These are phyloP conservation scores for Lophotis ruficrista DNA, from an alignment of 2,113 vertebrate species.

Conservation along the genomic window DNA sequence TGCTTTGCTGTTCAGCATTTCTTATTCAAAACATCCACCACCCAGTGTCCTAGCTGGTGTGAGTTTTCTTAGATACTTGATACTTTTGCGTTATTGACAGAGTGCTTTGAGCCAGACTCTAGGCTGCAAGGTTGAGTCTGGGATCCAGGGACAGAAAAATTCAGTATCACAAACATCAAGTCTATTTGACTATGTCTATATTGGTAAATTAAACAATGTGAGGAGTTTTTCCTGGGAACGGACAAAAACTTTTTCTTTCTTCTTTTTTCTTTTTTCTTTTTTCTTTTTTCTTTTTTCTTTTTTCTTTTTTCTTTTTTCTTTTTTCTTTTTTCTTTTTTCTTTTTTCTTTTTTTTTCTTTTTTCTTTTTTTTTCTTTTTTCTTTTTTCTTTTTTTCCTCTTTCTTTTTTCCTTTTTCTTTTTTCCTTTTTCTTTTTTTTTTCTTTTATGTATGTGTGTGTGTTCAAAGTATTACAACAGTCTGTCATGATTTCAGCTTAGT, in stretches of 20 bases:
- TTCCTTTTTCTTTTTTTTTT: not conserved
- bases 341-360: no score
- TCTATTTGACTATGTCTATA: not conserved
- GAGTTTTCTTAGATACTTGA: not conserved
- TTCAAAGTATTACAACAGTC: not conserved
- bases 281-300: no score
- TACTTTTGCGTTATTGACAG: not conserved
- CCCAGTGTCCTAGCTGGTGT: no score
- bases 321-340: not conserved
- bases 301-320: no score
- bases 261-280: no score
- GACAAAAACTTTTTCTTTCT: fast-evolving
- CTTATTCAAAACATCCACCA: not conserved
- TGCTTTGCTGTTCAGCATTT: not conserved
- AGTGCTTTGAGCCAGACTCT: not conserved
- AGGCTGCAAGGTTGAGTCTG: not conserved
- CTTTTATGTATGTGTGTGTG: fast-evolving
- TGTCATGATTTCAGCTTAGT: not conserved
- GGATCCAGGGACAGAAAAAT: not conserved
- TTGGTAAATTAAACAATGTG: not conserved
- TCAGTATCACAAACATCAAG: not conserved
- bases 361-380: not conserved
- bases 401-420: no score
- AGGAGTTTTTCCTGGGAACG: not conserved
- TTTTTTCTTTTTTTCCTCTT: no score